phyloP scores from a whole-genome alignment of 2,113 vertebrate species.

The Columba livia region DNA sequence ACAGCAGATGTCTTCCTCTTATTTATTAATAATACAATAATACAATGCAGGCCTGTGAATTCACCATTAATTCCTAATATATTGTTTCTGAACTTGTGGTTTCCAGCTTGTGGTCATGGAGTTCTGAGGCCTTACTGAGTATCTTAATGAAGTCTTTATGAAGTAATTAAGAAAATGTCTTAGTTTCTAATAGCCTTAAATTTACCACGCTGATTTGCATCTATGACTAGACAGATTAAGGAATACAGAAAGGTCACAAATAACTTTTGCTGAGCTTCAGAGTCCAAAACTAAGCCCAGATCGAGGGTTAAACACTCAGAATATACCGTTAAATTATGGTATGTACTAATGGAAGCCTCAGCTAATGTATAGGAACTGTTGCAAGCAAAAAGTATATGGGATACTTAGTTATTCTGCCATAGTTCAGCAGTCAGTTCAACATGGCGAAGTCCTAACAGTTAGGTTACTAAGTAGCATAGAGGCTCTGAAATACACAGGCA shows the following conservation, averaged over 20 bases:
- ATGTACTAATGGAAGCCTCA: not conserved
- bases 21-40: not conserved
- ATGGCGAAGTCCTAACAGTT: not conserved
- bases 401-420: not conserved
- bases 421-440: not conserved
- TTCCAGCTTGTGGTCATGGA: not conserved
- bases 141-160: not conserved
- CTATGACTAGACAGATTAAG: not conserved
- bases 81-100: not conserved
- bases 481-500: accelerated
- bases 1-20: not conserved
- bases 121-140: not conserved
- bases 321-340: not conserved
- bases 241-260: not conserved
- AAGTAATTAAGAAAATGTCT: not conserved
- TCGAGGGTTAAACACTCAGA: not conserved
- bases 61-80: not conserved
- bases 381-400: not conserved
- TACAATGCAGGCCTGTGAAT: not conserved
- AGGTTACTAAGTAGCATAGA: not conserved
- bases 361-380: not conserved
- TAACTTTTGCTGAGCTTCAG: not conserved
- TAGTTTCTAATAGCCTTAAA: not conserved
- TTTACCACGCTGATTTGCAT: not conserved
- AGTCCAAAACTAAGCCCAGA: not conserved